Conservation (phyloP, 2,888 invertebrate species). For the Eupithecia pulchellata region DNA sequence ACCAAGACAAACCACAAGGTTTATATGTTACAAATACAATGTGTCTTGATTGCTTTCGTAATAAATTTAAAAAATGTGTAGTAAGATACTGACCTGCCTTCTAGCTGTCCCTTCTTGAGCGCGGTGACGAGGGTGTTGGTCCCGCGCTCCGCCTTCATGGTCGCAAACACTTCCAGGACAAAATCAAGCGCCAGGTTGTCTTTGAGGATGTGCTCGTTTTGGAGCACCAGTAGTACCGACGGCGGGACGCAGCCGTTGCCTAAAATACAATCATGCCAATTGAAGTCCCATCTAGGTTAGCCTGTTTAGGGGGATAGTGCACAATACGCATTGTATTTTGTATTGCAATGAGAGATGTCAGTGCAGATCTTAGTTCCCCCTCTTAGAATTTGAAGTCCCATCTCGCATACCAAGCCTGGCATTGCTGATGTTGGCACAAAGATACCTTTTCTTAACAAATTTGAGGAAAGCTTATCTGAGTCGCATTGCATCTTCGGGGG, state of each 20-base stretch:
- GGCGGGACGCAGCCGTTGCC: constrained; percentile 96
- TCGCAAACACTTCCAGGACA: constrained; percentile 95
- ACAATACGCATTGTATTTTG: no score
- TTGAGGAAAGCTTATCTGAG: no score
- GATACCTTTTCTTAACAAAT: no score
- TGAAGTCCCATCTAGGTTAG: no score
- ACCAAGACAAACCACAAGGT: no score
- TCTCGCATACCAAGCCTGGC: neutral
- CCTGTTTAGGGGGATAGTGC: no score
- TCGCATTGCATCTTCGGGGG: neutral
- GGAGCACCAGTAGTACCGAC: constrained; percentile 93
- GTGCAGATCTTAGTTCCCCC: no score
- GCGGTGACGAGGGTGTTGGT: constrained; percentile 93
- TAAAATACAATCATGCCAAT: constrained; percentile 48
- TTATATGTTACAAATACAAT: no score
- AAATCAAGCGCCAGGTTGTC: constrained; percentile 98
- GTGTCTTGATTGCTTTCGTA: neutral
- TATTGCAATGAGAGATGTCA: no score
- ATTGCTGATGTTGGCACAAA: neutral
- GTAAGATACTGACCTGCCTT: constrained; percentile 81
- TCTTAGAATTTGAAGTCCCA: neutral
- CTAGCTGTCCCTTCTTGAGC: constrained; percentile 94
- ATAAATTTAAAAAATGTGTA: no score
- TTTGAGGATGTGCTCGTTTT: constrained; percentile 96
- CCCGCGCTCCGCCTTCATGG: constrained; percentile 96